phyloP scores from a whole-genome alignment of 2,888 invertebrate species.

The Epirrhoe tristata region DNA sequence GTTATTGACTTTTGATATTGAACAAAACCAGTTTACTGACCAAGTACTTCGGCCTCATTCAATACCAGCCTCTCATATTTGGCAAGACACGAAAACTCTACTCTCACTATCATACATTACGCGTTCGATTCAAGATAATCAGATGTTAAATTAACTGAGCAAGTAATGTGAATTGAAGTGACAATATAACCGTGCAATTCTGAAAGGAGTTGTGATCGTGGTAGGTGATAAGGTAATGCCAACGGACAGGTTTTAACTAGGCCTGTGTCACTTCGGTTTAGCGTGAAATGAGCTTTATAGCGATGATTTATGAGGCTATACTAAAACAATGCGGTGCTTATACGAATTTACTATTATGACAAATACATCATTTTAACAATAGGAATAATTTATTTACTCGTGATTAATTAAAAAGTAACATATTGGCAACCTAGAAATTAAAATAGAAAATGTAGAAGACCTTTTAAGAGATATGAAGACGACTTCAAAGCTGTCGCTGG shows the following conservation, averaged over 20 bases:
- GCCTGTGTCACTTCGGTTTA: constrained; percentile 16
- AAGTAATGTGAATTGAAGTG: constrained; percentile 59
- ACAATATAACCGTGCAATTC: constrained; percentile 40
- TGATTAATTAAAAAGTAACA: no score
- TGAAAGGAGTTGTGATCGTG: constrained; percentile 36
- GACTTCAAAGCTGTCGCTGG: no score
- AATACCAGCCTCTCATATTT: constrained; percentile 68
- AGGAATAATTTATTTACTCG: no score
- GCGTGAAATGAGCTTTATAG: constrained; percentile 2
- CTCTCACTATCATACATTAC: constrained; percentile 60
- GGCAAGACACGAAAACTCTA: constrained; percentile 47
- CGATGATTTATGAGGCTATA: background rate
- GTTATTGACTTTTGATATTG: constrained; percentile 86
- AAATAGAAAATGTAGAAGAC: no score
- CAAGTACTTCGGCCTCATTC: constrained; percentile 76
- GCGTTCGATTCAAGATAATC: constrained; percentile 45
- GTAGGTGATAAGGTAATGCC: constrained; percentile 63
- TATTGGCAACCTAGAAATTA: no score
- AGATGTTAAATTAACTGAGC: constrained; percentile 39
- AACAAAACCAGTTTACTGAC: constrained; percentile 82
- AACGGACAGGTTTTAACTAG: constrained; percentile 60
- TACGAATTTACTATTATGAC: no score
- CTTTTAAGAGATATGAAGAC: no score
- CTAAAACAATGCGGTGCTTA: no score
- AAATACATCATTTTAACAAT: no score